These are phyloP conservation scores for Lepus europaeus DNA, from an alignment of 2,113 vertebrate species.

Conservation along the genomic window DNA sequence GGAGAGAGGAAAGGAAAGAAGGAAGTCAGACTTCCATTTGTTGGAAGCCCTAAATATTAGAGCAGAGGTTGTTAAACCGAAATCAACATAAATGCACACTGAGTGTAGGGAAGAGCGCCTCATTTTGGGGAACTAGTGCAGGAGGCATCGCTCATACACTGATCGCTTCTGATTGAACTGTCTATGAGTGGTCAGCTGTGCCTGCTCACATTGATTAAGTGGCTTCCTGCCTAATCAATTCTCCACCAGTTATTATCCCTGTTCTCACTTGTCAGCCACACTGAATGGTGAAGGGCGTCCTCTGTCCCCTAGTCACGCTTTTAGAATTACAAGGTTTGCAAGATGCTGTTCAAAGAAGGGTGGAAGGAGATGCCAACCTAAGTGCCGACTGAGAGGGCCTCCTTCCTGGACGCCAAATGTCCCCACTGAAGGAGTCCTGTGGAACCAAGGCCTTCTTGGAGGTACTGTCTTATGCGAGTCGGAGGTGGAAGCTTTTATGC, in stretches of 20 bases:
- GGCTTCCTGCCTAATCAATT: slow-evolving; percentile 11
- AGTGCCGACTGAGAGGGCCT: neutral
- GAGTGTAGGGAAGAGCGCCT: neutral
- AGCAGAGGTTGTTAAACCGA: neutral
- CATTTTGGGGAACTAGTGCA: neutral
- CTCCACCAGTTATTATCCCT: neutral
- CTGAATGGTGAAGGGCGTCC: neutral
- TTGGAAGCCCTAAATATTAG: slow-evolving; percentile 17
- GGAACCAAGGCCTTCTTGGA: neutral
- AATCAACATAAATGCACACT: neutral
- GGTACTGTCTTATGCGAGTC: neutral
- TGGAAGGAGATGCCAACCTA: neutral
- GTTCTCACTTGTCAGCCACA: neutral
- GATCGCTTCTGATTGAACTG: slow-evolving; percentile 13
- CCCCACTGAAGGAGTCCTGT: neutral
- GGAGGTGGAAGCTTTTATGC: neutral
- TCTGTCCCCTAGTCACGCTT: neutral
- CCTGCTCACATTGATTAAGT: slow-evolving; percentile 31
- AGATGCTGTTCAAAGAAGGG: neutral
- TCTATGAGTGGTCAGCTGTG: neutral
- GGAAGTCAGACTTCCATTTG: neutral
- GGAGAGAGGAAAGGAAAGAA: neutral
- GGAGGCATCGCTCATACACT: neutral
- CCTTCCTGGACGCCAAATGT: neutral
- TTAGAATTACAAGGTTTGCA: neutral